phyloP scores from a whole-genome alignment of 1,140 invertebrate species.

The Drosophila takahashii region DNA sequence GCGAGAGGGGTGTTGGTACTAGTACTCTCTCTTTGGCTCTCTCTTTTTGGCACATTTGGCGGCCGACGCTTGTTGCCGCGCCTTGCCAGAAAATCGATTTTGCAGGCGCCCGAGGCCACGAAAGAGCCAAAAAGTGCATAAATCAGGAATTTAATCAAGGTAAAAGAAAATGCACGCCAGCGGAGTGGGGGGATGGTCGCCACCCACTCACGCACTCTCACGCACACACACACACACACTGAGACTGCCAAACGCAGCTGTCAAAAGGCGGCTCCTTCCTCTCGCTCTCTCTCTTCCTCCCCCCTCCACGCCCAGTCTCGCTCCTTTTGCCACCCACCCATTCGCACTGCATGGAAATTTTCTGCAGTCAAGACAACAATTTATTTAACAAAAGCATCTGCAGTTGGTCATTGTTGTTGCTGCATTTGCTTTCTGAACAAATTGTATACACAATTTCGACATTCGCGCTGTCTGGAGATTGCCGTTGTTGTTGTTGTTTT shows the following conservation, averaged over 20 bases:
- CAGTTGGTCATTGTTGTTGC: conserved; percentile 50
- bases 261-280: conserved; percentile 39
- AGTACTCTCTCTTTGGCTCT: conserved; percentile 30
- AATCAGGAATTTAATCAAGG: conserved; percentile 66
- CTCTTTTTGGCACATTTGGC: conserved; percentile 48
- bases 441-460: conserved; percentile 78
- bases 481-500: conserved; percentile 7
- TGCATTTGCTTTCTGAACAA: conserved; percentile 61
- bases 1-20: conserved; percentile 46
- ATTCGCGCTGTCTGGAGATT: conserved; percentile 54
- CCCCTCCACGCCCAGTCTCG: background rate
- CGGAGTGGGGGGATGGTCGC: background rate
- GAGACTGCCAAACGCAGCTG: conserved; percentile 42
- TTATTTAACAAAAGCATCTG: conserved; percentile 65
- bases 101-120: conserved; percentile 39
- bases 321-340: conserved; percentile 28
- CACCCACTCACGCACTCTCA: conserved; percentile 47
- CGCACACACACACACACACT: conserved; percentile 11
- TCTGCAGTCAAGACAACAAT: conserved; percentile 60
- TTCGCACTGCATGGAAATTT: conserved; percentile 33
- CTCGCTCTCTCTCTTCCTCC: background rate
- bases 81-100: conserved; percentile 81
- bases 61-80: conserved; percentile 76
- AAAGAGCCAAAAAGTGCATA: conserved; percentile 65
- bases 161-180: conserved; percentile 35